Conservation (phyloP, 2,888 invertebrate species). For the Anaspis maculata region DNA sequence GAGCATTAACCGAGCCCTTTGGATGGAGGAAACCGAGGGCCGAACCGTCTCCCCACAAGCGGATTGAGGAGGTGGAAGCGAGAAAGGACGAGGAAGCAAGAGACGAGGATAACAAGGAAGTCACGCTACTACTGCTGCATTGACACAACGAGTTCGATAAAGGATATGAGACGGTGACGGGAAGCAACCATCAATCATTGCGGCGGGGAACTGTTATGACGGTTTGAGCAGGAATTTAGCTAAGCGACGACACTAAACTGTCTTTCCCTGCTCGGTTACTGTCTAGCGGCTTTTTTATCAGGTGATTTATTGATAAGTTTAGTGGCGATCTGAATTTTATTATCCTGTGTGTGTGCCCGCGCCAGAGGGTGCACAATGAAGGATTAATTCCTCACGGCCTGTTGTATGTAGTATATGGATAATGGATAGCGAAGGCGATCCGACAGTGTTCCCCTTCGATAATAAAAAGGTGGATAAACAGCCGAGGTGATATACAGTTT, state of each 20-base stretch:
- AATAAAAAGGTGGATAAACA: too few species aligned
- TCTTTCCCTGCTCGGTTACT: conserved; percentile 13
- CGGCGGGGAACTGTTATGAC: conserved; percentile 12
- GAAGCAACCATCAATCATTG: conserved; percentile 15
- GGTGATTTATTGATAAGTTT: conserved; percentile 25
- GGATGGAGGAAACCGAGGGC: background rate
- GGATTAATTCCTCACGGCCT: too few species aligned
- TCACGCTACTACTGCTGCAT: background rate
- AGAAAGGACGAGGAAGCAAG: conserved; percentile 1
- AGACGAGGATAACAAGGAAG: too few species aligned
- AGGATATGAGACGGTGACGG: background rate
- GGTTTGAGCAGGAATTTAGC: conserved; percentile 20
- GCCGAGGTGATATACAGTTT: too few species aligned
- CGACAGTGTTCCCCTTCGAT: too few species aligned
- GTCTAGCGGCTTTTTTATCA: conserved; percentile 21
- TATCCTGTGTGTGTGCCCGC: conserved; percentile 5
- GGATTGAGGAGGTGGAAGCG: conserved; percentile 6
- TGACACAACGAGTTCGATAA: conserved; percentile 1
- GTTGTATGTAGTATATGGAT: too few species aligned
- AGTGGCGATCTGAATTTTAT: conserved; percentile 14
- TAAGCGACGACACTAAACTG: conserved; percentile 24
- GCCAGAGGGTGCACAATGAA: too few species aligned
- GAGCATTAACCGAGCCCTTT: conserved; percentile 7
- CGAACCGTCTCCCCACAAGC: too few species aligned
- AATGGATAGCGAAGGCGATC: too few species aligned